A percentile compares a stretch with the other conserved stretches of the same genome.
Evolutionary conservation across 2,113 vertebrate species (phyloP).

Genomic region (Sceloporus tristichus): DNA sequence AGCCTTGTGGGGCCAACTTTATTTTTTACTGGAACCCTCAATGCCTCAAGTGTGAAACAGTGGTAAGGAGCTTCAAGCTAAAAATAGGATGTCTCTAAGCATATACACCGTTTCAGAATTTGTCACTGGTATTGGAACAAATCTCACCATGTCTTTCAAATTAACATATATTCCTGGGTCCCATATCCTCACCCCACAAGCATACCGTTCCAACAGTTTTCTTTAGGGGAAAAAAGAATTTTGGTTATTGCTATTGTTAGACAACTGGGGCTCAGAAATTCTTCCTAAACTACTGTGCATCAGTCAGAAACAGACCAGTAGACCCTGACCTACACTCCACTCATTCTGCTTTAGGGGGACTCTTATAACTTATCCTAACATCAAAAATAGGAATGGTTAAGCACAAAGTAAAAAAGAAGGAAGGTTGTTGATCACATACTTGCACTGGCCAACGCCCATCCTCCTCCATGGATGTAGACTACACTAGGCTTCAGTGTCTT

Average conservation of each 20-base stretch:
- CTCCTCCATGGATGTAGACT: conserved; percentile 94
- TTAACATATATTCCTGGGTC: background rate
- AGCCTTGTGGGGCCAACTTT: too few relatives aligned
- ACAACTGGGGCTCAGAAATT: background rate
- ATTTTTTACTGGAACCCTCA: too few relatives aligned
- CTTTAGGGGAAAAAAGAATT: background rate
- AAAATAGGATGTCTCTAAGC: too few relatives aligned
- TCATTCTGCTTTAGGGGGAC: background rate
- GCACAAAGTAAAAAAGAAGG: background rate
- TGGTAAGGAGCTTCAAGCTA: too few relatives aligned
- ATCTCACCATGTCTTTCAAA: background rate
- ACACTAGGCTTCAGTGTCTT: conserved; percentile 82
- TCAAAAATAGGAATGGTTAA: background rate
- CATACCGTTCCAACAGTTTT: background rate
- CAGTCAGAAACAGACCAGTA: background rate
- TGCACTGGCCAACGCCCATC: conserved; percentile 91
- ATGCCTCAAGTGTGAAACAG: too few relatives aligned
- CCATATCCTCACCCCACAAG: background rate
- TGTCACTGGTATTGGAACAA: too few relatives aligned
- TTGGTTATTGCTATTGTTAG: background rate
- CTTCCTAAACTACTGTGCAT: background rate
- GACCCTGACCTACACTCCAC: background rate
- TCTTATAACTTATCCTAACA: background rate
- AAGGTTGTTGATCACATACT: conserved; percentile 79
- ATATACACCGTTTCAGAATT: too few relatives aligned